Evolutionary conservation across 1,140 invertebrate genomes (phyloP).

Genomic region (Drosophila setifemur): DNA sequence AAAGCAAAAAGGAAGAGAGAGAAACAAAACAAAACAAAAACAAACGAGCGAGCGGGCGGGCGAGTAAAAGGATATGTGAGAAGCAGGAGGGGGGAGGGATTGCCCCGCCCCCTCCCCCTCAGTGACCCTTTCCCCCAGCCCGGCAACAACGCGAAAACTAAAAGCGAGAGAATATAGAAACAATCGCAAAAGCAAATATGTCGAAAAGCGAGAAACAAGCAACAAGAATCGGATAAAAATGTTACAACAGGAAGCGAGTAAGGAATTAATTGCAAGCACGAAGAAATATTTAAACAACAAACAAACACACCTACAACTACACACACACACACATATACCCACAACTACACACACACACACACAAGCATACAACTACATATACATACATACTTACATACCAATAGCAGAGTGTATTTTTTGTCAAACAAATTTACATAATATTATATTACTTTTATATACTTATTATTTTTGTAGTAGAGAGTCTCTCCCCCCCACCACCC

Average conservation of each 20-base stretch:
- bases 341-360: constrained; percentile 10
- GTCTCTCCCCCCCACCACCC: constrained; percentile 28
- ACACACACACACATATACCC: constrained; percentile 32
- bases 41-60: too few species aligned
- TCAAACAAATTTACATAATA: constrained; percentile 76
- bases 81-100: too few species aligned
- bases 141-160: too few species aligned
- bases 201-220: background rate
- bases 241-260: constrained; percentile 25
- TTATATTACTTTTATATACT: constrained; percentile 48
- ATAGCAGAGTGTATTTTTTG: constrained; percentile 77
- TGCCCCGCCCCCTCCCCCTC: too few species aligned
- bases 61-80: too few species aligned
- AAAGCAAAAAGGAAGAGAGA: too few species aligned
- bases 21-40: too few species aligned
- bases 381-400: constrained; percentile 57
- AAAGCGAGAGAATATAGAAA: too few species aligned
- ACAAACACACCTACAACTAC: constrained; percentile 7
- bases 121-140: too few species aligned
- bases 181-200: background rate
- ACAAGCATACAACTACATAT: constrained; percentile 40
- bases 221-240: background rate
- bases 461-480: constrained; percentile 55
- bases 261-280: constrained; percentile 31
- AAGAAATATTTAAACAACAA: constrained; percentile 34